These are phyloP conservation scores for fruit fly (Drosophila melanogaster) DNA, from an alignment of 1,140 invertebrate genomes.

Conservation along the genomic window DNA sequence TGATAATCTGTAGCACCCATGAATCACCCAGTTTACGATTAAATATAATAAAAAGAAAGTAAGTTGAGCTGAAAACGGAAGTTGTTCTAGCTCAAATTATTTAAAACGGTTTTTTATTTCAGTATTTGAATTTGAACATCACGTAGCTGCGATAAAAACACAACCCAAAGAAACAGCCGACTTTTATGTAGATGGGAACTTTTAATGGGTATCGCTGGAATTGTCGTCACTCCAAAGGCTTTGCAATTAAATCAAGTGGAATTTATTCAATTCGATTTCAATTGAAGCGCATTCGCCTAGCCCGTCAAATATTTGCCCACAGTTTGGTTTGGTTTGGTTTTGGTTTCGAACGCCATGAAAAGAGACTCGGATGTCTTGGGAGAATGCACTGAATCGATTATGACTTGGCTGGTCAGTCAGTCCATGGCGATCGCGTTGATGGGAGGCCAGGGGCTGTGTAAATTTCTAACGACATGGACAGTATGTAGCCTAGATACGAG, in stretches of 20 bases:
- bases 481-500: conserved; percentile 57
- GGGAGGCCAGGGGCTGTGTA: conserved; percentile 57
- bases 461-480: conserved; percentile 46
- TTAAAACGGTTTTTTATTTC: neutral
- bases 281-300: conserved; percentile 71
- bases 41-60: no score
- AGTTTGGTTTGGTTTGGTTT: conserved; percentile 33
- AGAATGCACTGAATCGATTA: conserved; percentile 70
- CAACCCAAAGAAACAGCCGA: conserved; percentile 2
- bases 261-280: conserved; percentile 81
- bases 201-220: conserved; percentile 28
- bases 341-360: neutral
- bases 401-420: conserved; percentile 36
- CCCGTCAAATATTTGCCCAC: conserved; percentile 61
- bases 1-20: neutral
- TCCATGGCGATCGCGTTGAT: conserved; percentile 37
- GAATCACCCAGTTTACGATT: neutral
- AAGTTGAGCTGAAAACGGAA: no score
- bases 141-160: neutral
- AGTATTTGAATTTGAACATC: neutral
- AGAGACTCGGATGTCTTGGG: conserved; percentile 12
- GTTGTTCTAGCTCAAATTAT: no score
- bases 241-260: conserved; percentile 80
- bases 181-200: conserved; percentile 28
- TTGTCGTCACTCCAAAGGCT: conserved; percentile 59